Conservation (phyloP, 2,888 invertebrate genomes). For the Cosmorhoe ocellata region DNA sequence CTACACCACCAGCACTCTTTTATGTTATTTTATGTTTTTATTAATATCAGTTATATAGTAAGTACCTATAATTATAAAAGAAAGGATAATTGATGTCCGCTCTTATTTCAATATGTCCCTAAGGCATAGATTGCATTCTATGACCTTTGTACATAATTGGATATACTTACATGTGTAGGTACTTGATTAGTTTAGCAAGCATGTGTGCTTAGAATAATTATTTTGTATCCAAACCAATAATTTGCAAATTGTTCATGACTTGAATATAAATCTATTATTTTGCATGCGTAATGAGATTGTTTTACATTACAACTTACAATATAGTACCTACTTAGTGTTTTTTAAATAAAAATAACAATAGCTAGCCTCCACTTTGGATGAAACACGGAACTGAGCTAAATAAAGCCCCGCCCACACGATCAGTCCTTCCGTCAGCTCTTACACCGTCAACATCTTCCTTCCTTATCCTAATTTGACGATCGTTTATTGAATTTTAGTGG, state of each 20-base stretch:
- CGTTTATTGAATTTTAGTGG: conserved; percentile 15
- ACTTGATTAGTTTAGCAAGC: conserved; percentile 7
- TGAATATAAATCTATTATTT: background rate
- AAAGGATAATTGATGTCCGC: too few species aligned
- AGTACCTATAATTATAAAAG: too few species aligned
- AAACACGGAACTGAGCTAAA: conserved; percentile 8
- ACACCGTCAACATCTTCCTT: conserved; percentile 8
- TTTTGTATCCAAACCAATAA: background rate
- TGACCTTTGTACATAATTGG: conserved; percentile 14
- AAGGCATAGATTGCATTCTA: conserved; percentile 1
- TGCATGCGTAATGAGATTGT: too few species aligned
- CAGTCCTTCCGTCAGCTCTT: conserved; percentile 15
- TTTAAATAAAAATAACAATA: too few species aligned
- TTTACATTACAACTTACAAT: background rate
- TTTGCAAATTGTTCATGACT: background rate
- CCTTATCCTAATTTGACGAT: conserved; percentile 17
- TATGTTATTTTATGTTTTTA: too few species aligned
- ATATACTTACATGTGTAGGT: background rate
- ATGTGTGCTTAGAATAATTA: conserved; percentile 12
- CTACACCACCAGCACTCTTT: too few species aligned
- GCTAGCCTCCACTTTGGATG: too few species aligned
- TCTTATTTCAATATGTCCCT: background rate
- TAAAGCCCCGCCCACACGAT: conserved; percentile 16
- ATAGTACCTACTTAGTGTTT: background rate
- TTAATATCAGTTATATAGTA: too few species aligned